phyloP scores from a whole-genome alignment of 2,113 vertebrate species.

The Rousettus leschenaultii region DNA sequence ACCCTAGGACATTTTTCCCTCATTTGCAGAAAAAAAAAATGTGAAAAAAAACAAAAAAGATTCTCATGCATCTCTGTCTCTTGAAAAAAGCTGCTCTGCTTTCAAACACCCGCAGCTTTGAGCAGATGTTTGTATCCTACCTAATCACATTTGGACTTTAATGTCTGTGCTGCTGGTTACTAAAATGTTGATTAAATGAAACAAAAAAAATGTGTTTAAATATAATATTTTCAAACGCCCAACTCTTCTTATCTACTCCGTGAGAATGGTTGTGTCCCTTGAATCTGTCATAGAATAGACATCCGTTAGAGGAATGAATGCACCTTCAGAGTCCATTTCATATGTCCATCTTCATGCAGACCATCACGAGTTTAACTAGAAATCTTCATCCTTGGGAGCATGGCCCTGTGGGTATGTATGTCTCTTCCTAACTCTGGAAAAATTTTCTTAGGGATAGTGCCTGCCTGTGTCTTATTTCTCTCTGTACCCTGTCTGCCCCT shows the following conservation, averaged over 20 bases:
- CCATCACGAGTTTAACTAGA: not conserved
- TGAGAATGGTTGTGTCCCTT: not conserved
- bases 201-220: not conserved
- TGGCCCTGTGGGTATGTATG: not conserved
- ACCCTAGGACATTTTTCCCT: not conserved
- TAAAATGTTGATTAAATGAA: not conserved
- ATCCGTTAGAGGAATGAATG: not conserved
- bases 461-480: not conserved
- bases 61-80: not conserved
- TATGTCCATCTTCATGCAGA: not conserved
- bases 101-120: not conserved
- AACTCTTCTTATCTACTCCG: not conserved
- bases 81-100: slow-evolving; percentile 15
- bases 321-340: not conserved
- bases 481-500: not conserved
- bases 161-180: not conserved
- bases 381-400: not conserved
- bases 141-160: slow-evolving; percentile 34
- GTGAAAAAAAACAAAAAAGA: not conserved
- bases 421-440: not conserved
- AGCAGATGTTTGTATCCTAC: slow-evolving; percentile 50
- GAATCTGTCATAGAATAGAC: not conserved
- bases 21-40: not conserved
- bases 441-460: not conserved
- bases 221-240: not conserved